Percentiles rank a stretch among this genome's conserved stretches.
Conservation (phyloP, 2,113 vertebrate genomes). For the Chauna torquata region DNA sequence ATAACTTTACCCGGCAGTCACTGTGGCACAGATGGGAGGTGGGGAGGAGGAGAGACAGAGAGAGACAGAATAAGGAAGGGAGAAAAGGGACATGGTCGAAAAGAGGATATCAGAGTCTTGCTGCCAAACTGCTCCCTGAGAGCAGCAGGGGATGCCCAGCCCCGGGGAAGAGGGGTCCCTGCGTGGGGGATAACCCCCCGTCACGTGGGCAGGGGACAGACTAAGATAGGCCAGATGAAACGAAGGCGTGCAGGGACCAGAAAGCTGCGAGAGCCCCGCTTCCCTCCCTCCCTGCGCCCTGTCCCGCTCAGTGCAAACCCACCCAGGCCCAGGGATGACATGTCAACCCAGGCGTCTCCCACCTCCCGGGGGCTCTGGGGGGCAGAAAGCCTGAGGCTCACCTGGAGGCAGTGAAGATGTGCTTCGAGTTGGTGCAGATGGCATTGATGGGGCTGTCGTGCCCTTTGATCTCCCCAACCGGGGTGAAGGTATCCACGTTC, state of each 20-base stretch:
- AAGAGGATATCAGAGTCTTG: slow-evolving; percentile 62
- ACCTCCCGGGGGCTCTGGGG: neutral
- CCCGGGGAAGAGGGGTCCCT: neutral
- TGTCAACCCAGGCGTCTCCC: neutral
- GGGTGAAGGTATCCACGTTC: slow-evolving; percentile 95
- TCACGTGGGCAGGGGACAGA: neutral
- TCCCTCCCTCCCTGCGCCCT: neutral
- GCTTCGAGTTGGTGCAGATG: slow-evolving; percentile 93
- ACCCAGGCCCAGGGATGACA: neutral
- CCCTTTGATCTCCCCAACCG: slow-evolving; percentile 92
- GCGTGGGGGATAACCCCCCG: neutral
- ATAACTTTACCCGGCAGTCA: slow-evolving; percentile 99
- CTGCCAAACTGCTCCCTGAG: slow-evolving; percentile 41
- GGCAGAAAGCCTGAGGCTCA: slow-evolving; percentile 26
- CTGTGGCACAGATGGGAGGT: slow-evolving; percentile 76
- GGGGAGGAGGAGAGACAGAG: slow-evolving; percentile 31
- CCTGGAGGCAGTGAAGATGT: slow-evolving; percentile 98
- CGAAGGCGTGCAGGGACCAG: neutral
- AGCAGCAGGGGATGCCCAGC: slow-evolving; percentile 37
- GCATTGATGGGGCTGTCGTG: slow-evolving; percentile 97
- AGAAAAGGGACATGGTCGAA: slow-evolving; percentile 65
- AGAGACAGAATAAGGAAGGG: slow-evolving; percentile 53
- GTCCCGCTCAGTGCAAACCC: neutral
- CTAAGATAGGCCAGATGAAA: neutral
- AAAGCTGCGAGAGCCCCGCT: neutral